Evolutionary conservation across 2,888 invertebrate species (phyloP).

Genomic region (Nymphalis polychloros): DNA sequence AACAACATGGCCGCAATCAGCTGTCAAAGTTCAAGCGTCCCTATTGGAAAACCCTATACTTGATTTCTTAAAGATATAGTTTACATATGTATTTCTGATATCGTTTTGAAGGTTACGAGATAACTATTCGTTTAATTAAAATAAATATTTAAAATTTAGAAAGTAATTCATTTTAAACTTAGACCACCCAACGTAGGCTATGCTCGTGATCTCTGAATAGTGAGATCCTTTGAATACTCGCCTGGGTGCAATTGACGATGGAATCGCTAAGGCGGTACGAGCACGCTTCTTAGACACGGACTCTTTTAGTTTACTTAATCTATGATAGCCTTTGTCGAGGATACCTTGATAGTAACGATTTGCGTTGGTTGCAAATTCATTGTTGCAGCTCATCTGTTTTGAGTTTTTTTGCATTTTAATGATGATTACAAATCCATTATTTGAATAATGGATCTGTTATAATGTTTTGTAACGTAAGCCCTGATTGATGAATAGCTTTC

Average conservation of each 20-base stretch:
- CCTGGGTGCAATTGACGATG: constrained; percentile 74
- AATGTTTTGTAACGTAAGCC: no score
- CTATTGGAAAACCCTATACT: no score
- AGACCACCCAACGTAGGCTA: constrained; percentile 40
- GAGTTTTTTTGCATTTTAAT: no score
- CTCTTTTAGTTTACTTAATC: constrained; percentile 58
- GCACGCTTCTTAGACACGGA: constrained; percentile 55
- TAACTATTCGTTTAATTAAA: no score
- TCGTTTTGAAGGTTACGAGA: no score
- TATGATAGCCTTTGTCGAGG: constrained; percentile 40
- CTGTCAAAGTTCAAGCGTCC: no score
- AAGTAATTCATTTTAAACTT: constrained; percentile 37
- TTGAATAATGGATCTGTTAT: no score
- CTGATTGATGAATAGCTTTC: no score
- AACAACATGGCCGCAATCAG: no score
- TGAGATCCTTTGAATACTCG: constrained; percentile 74
- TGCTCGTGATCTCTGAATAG: constrained; percentile 74
- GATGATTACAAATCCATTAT: no score
- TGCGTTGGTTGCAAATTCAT: not conserved
- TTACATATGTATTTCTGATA: no score
- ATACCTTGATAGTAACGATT: constrained; percentile 28
- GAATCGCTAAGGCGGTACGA: constrained; percentile 68
- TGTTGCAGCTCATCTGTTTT: not conserved
- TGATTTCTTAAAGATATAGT: no score
- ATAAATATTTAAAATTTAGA: not conserved